Conservation (phyloP, 2,888 invertebrate species). For the Meiosimyza platycephala region DNA sequence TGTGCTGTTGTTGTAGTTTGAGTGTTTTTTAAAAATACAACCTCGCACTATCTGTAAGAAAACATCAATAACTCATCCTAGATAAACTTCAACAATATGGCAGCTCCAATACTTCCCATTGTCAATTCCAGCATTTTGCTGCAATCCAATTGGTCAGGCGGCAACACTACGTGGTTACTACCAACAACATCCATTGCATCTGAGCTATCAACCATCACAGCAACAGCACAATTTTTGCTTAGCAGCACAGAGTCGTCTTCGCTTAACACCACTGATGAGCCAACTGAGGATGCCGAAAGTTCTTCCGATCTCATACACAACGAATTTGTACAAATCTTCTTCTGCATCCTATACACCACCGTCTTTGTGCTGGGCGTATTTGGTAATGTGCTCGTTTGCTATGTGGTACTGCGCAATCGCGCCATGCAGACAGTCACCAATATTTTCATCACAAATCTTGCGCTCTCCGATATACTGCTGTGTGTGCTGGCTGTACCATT, state of each 20-base stretch:
- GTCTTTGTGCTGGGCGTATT: slow-evolving; percentile 86
- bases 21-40: too few relatives aligned
- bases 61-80: too few relatives aligned
- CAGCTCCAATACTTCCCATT: too few relatives aligned
- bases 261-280: slow-evolving; percentile 38
- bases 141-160: too few relatives aligned
- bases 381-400: slow-evolving; percentile 93
- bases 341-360: slow-evolving; percentile 62
- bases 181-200: too few relatives aligned
- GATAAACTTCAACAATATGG: too few relatives aligned
- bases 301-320: slow-evolving; percentile 56
- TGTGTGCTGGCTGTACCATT: slow-evolving; percentile 95
- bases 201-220: neutral
- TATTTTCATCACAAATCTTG: slow-evolving; percentile 95
- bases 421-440: slow-evolving; percentile 99
- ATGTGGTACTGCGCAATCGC: slow-evolving; percentile 90
- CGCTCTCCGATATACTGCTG: slow-evolving; percentile 92
- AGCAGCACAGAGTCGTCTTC: slow-evolving; percentile 43
- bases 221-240: slow-evolving; percentile 41
- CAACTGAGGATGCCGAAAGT: slow-evolving; percentile 24
- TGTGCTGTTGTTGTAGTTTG: too few relatives aligned
- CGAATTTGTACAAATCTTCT: slow-evolving; percentile 61
- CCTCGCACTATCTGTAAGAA: too few relatives aligned
- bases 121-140: too few relatives aligned
- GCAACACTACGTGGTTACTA: too few relatives aligned